Base-by-base conservation (phyloP, 53 echinoderm and acorn worm species). In the Luidia sarsii region DNA sequence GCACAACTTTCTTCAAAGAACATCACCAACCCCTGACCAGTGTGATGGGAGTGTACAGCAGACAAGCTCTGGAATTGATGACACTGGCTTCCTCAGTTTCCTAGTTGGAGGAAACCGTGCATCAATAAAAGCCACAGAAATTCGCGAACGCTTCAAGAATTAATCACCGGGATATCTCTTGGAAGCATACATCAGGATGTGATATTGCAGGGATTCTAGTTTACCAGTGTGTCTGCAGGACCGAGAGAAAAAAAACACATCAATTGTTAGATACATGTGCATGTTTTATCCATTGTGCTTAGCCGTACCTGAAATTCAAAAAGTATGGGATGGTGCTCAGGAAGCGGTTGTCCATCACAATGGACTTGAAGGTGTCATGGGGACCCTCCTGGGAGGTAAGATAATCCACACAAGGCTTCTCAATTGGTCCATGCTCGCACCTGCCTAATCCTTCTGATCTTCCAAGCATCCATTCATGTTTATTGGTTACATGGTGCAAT, bases 1-100 rank as follows among this genome's bases (percentile, higher is more conserved):
- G 37, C 84, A 73, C 35, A 73, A 84, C 35, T 71, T 59, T 45
- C 64, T 34, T 19, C 33, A 63, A 34, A 63, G 18, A 63, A 63
- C 33, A 63, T 34, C 63, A 33, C 19, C 63, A 63, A 63, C 33
- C 18, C 63, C 33, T 11, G 35, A 33, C 63, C 33, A 34, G 63
- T 63, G 15, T 63, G 33, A 34, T 34, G 41, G 6, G 6, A 57
- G 27, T 63, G 63, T 63, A 16, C 63, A 63, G 19, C 63, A 63
- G 34, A 36, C 59, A 57, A 36, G 18, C 19, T 63, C 63, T 36
- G 15, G 63, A 7, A 63, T 18, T 63, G 63, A 33, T 34, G 36
- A 34, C 16, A n/a, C n/a, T n/a, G n/a, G n/a, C n/a, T n/a, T n/a
- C n/a, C n/a, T n/a, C n/a, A n/a, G n/a, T n/a, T n/a, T n/a, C 15